Evolutionary conservation across 1,140 invertebrate genomes (phyloP).

Genomic region (Pararge aegeria): DNA sequence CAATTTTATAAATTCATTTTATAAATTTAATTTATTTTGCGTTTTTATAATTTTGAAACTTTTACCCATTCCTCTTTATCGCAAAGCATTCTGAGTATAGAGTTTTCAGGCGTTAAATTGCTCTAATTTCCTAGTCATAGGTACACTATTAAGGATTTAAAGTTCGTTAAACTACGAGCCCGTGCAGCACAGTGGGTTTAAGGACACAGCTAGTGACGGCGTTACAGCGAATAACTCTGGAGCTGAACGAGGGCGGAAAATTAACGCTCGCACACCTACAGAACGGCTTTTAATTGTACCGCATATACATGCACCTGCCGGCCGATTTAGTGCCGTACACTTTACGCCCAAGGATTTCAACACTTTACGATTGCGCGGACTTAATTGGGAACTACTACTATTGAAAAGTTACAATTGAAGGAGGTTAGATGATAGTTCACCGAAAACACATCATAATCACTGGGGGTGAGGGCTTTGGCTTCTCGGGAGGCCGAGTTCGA

Average conservation of each 20-base stretch:
- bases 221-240: slow-evolving; percentile 5
- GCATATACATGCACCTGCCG: slow-evolving; percentile 6
- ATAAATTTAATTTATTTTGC: too few relatives aligned
- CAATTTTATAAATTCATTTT: too few relatives aligned
- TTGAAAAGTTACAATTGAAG: too few relatives aligned
- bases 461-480: too few relatives aligned
- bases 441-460: too few relatives aligned
- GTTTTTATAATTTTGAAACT: too few relatives aligned
- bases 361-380: neutral
- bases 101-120: too few relatives aligned
- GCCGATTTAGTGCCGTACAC: neutral
- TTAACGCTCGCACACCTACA: slow-evolving; percentile 4
- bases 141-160: neutral
- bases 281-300: slow-evolving; percentile 10
- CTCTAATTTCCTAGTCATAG: too few relatives aligned
- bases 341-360: neutral
- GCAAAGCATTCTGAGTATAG: too few relatives aligned
- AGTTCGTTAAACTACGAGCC: neutral
- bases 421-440: too few relatives aligned
- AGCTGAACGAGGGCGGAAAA: slow-evolving; percentile 8
- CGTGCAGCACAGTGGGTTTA: neutral
- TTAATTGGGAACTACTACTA: slow-evolving; percentile 8
- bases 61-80: too few relatives aligned
- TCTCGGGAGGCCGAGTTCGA: too few relatives aligned
- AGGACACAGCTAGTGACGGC: slow-evolving; percentile 9